Base-by-base conservation (phyloP, 2,113 vertebrate genomes). In the Thryonomys swinderianus region DNA sequence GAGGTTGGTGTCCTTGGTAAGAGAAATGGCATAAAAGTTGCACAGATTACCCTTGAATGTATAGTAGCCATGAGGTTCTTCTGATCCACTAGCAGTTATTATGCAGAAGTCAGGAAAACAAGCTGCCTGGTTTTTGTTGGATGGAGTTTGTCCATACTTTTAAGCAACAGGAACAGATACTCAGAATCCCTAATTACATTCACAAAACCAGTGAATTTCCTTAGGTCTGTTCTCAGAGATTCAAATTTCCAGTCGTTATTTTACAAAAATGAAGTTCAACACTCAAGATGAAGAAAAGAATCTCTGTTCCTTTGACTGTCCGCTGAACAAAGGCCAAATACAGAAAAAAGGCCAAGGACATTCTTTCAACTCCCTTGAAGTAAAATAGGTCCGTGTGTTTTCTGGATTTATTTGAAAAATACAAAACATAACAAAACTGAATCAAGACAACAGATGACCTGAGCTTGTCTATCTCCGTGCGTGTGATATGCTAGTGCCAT, bases 291-390 rank as follows among this genome's bases (percentile, higher is more conserved):
- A 57, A 82, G 59, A 82, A 64, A 82, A 59, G 86, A 90, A 85
- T 37, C n/a, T 57, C 53, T 5, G 3, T 32, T 88, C 71, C 90
- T 95, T 96, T 95, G 85, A 93, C 85, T 94, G 96, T 88, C 82
- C 81, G 85, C n/a, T 45, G 85, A 94, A 96, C 55, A 96, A 97
- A 96, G 90, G 45, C 67, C 90, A 94, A 62, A 89, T 18, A 27
- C 64, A 93, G 88, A 40, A 83, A 89, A 93, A 55, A 96, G 53
- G 9, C 84, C 84, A 40, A 89, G 53, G 89, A 53, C 51, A 73
- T 71, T 79, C 82, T 93, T 93, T 95, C 59, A 92, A 84, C 69
- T 96, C 42, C 71, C 67, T 94, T 84, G 87, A 97, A 93, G 76
- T 81, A 53, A 90, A 93, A 91, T 45, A 21, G 32, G 76, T 95